phyloP scores from a whole-genome alignment of 2,113 vertebrate genomes.

The Protobothrops flavoviridis region DNA sequence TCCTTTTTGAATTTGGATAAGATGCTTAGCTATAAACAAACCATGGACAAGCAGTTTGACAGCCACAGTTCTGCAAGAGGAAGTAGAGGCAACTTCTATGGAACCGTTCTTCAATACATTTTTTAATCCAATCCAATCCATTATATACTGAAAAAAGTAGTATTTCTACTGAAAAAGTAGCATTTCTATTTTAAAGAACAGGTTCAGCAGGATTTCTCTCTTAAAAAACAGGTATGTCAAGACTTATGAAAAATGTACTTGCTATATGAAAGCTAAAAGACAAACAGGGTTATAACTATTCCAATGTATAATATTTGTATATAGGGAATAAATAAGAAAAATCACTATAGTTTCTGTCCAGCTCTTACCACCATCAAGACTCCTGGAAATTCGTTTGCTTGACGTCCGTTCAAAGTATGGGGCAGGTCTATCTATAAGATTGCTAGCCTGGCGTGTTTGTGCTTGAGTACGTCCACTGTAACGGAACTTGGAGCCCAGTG shows the following conservation, averaged over 20 bases:
- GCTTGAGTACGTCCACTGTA: slow-evolving; percentile 87
- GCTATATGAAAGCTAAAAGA: neutral
- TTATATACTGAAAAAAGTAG: neutral
- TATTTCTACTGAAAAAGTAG: neutral
- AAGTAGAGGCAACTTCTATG: neutral
- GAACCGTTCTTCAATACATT: neutral
- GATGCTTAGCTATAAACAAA: neutral
- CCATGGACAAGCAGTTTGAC: neutral
- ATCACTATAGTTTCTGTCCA: neutral
- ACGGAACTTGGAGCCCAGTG: slow-evolving; percentile 86
- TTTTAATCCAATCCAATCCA: neutral
- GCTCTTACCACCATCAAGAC: slow-evolving; percentile 80
- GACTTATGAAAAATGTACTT: neutral
- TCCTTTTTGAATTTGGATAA: neutral
- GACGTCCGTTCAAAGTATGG: slow-evolving; percentile 80
- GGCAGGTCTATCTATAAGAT: slow-evolving; percentile 82
- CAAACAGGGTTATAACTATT: neutral
- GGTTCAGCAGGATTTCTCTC: neutral
- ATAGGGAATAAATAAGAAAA: neutral
- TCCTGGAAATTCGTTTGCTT: slow-evolving; percentile 82
- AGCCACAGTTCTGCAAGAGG: neutral
- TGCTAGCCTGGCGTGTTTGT: slow-evolving; percentile 82
- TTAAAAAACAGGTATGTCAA: neutral
- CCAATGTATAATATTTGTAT: neutral
- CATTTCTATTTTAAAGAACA: neutral